phyloP scores from a whole-genome alignment of 2,797 vertebrate species.

The Alosa sapidissima region DNA sequence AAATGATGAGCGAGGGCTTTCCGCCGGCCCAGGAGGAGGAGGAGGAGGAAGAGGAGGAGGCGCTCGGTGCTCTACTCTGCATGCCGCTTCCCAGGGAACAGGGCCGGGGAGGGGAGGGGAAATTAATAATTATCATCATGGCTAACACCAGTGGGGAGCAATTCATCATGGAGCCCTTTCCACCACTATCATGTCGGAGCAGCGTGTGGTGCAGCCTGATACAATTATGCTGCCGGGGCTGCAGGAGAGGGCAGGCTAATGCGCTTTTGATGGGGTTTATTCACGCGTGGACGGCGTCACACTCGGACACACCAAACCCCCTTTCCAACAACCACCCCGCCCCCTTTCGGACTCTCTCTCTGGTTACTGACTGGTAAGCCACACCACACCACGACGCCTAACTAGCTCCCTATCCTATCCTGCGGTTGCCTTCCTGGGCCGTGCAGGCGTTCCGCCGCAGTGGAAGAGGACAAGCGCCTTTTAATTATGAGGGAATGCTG shows the following conservation, averaged over 20 bases:
- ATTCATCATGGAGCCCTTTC: constrained; percentile 90
- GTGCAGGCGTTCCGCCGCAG: constrained; percentile 43
- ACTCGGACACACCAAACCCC: constrained; percentile 72
- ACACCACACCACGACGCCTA: background rate
- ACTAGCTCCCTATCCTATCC: background rate
- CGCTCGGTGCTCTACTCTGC: background rate
- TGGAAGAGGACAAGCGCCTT: constrained; percentile 41
- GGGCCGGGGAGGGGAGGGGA: constrained; percentile 67
- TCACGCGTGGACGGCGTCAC: constrained; percentile 88
- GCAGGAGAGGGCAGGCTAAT: constrained; percentile 78
- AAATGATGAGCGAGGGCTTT: constrained; percentile 68
- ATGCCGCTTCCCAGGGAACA: constrained; percentile 67
- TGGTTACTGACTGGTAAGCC: background rate
- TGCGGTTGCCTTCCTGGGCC: background rate
- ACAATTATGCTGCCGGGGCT: constrained; percentile 36
- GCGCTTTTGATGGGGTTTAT: constrained; percentile 97
- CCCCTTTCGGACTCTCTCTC: background rate
- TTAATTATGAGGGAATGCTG: constrained; percentile 40
- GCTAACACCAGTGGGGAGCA: constrained; percentile 88
- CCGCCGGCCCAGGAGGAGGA: constrained; percentile 54
- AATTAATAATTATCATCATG: constrained; percentile 97
- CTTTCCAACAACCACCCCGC: constrained; percentile 44
- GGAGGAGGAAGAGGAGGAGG: constrained; percentile 50
- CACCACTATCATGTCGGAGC: constrained; percentile 84
- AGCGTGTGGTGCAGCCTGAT: constrained; percentile 78